Conservation (phyloP, 2,797 vertebrate genomes). For the Cossypha dichroa region DNA sequence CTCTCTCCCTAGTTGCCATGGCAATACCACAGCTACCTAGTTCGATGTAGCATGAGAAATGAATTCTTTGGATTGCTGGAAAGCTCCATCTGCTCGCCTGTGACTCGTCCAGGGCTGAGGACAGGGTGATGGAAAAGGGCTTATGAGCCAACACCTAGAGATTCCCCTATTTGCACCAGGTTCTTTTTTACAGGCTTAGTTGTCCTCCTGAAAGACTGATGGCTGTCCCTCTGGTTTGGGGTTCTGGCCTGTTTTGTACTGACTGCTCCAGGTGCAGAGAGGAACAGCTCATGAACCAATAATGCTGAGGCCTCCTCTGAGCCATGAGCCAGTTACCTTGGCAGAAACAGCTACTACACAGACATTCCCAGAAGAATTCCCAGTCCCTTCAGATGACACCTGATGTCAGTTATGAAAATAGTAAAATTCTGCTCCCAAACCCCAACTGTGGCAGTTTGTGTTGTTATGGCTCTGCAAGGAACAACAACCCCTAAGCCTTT, state of each 20-base stretch:
- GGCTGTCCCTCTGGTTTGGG: neutral
- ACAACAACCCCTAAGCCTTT: neutral
- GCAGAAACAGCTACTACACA: neutral
- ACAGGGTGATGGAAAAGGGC: neutral
- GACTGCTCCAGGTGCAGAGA: neutral
- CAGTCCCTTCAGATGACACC: neutral
- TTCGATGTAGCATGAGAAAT: neutral
- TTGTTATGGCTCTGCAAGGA: neutral
- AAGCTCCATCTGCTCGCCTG: constrained; percentile 29
- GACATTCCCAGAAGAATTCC: neutral
- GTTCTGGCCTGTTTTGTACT: neutral
- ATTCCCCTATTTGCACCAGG: neutral
- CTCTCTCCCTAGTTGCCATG: constrained; percentile 6
- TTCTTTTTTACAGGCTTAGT: neutral
- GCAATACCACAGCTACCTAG: constrained; percentile 29
- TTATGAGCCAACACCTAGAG: neutral
- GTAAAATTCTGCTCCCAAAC: neutral
- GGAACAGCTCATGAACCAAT: neutral
- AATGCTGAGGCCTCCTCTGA: neutral
- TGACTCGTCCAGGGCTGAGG: neutral
- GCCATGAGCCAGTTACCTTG: neutral
- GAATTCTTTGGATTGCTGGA: constrained; percentile 6
- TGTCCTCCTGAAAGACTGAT: neutral
- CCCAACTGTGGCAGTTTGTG: neutral
- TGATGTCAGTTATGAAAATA: neutral